Evolutionary conservation across 2,888 invertebrate species (phyloP), one percentile per base, ranked within the genome.

Genomic region (Parochlus steinenii): DNA sequence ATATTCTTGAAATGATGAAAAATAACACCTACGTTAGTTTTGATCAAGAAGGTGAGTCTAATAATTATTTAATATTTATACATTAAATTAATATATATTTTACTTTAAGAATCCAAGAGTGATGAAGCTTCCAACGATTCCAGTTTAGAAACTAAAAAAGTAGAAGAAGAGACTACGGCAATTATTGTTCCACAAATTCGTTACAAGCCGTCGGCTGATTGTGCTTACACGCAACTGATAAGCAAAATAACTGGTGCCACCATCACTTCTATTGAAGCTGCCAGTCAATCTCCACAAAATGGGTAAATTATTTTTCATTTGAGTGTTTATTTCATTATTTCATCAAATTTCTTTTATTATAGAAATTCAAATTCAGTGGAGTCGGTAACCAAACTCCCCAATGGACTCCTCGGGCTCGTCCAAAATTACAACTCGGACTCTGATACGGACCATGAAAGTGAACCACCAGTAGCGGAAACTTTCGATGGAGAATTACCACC

Each of bases 191-290:
- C 71, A 39, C 63, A 60, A 37, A 74, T 79, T 44, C 69, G 69
- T 45, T 85, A 82, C 61, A 79, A 78, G 50, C 83, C 83, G 8
- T 80, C 81, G 3, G 77, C 79, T 0, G 79, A 85, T 63, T 86
- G 86, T 56, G 74, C 85, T 40, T 90, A 89, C 57, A 81, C 82
- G 6, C 76, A 85, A 66, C 63, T 90, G 43, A 81, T 89, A 28
- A 82, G 77, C 47, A 79, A 82, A 56, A 83, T 90, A 48, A 77
- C 81, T 40, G 82, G 80, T 20, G 69, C 68, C n/a, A 58, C 59
- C 14, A 41, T 58, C 32, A 30, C 39, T 6, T 17, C 24, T 12
- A 16, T 25, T 4, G 37, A 37, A 6, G n/a, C n/a, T n/a, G n/a
- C n/a, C n/a, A n/a, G n/a, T n/a, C n/a, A n/a, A n/a, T n/a, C n/a